Conservation (phyloP, 2,888 invertebrate genomes). For the Hydraecia micacea region DNA sequence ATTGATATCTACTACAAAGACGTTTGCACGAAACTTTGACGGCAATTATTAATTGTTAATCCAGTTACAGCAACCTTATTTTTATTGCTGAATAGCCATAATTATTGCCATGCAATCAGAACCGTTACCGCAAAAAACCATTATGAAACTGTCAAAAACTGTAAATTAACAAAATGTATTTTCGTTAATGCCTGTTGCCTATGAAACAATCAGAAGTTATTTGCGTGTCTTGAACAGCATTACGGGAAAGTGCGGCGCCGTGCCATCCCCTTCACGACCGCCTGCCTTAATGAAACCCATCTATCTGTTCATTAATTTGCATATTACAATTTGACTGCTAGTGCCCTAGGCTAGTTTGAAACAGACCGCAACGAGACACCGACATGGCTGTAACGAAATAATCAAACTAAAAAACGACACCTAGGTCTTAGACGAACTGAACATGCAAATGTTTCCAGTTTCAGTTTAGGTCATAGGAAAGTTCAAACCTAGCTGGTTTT, state of each 20-base stretch:
- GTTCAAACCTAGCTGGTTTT: slow-evolving; percentile 16
- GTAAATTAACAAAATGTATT: slow-evolving; percentile 34
- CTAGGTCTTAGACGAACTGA: slow-evolving; percentile 16
- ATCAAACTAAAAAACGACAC: slow-evolving; percentile 47
- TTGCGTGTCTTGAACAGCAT: slow-evolving; percentile 78
- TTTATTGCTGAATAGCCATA: slow-evolving; percentile 18
- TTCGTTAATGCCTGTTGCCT: slow-evolving; percentile 53
- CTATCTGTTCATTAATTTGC: slow-evolving; percentile 85
- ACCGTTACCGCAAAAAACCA: slow-evolving; percentile 14
- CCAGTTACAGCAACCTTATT: slow-evolving; percentile 3
- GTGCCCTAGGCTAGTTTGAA: slow-evolving; percentile 74
- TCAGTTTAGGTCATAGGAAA: slow-evolving; percentile 16
- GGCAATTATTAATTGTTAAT: slow-evolving; percentile 23
- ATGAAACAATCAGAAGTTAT: slow-evolving; percentile 69
- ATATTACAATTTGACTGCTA: slow-evolving; percentile 80
- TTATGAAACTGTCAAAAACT: slow-evolving; percentile 46
- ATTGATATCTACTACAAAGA: slow-evolving; percentile 12
- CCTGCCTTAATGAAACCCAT: slow-evolving; percentile 81
- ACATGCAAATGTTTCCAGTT: slow-evolving; percentile 45
- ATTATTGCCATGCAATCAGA: slow-evolving; percentile 42
- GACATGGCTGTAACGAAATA: slow-evolving; percentile 59
- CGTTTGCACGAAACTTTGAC: slow-evolving; percentile 2
- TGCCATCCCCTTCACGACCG: slow-evolving; percentile 78
- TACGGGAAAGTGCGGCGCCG: slow-evolving; percentile 78
- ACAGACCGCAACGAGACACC: slow-evolving; percentile 68